Evolutionary conservation across 2,797 vertebrate genomes (phyloP).

Genomic region (Capromys pilorides): DNA sequence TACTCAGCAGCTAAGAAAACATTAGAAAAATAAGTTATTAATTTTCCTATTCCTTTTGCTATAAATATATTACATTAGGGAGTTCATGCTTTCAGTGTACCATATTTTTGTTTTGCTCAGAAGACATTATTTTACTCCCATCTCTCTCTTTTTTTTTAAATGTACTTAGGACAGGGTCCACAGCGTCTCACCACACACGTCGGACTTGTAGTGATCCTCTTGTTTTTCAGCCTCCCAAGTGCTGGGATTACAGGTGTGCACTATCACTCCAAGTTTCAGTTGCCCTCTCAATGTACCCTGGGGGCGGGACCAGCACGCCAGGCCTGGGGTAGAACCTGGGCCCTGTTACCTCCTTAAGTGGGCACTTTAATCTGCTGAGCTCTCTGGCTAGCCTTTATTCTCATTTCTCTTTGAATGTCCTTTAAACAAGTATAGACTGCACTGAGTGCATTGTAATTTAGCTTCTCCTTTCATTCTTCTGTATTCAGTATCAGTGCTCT

Average conservation of each 20-base stretch:
- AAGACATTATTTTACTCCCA: not conserved
- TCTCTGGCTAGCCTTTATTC: too few relatives aligned
- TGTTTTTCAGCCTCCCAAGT: too few relatives aligned
- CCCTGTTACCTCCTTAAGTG: too few relatives aligned
- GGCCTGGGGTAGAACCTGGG: too few relatives aligned
- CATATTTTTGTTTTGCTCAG: not conserved
- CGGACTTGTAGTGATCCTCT: too few relatives aligned
- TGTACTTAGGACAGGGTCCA: too few relatives aligned
- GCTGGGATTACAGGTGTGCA: too few relatives aligned
- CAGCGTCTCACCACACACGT: too few relatives aligned
- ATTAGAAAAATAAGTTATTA: not conserved
- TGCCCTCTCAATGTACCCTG: too few relatives aligned
- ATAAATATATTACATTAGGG: conserved; percentile 3
- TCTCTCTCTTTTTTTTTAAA: not conserved
- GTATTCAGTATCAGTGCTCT: not conserved
- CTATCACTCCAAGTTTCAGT: too few relatives aligned
- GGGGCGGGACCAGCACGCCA: too few relatives aligned
- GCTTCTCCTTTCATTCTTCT: not conserved
- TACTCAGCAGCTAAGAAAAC: not conserved
- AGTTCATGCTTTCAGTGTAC: not conserved
- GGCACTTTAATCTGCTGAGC: too few relatives aligned
- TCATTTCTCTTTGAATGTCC: not conserved
- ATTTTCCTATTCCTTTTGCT: not conserved
- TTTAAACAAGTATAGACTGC: not conserved
- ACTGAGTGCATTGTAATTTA: not conserved